Evolutionary conservation across 2,797 vertebrate species (phyloP).

Genomic region (Takifugu rubripes): DNA sequence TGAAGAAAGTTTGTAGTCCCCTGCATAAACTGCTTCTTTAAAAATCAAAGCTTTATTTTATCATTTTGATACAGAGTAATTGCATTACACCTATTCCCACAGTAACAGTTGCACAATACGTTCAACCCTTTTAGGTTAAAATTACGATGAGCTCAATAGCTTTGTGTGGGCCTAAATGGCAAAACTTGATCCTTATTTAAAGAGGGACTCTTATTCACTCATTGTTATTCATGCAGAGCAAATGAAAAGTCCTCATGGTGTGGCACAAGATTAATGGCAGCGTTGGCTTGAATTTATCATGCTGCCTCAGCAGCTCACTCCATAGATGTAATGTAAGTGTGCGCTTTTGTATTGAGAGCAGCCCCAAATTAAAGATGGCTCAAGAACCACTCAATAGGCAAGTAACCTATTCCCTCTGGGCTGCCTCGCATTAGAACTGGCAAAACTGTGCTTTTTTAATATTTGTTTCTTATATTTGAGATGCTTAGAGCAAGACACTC

Average conservation of each 20-base stretch:
- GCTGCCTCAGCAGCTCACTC: slow-evolving; percentile 17
- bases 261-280: slow-evolving; percentile 49
- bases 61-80: too few species aligned
- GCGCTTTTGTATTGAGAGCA: slow-evolving; percentile 27
- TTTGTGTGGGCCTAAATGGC: slow-evolving; percentile 6
- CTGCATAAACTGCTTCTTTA: too few species aligned
- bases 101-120: not conserved
- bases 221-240: slow-evolving; percentile 42
- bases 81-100: too few species aligned
- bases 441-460: slow-evolving; percentile 16
- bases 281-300: slow-evolving; percentile 44
- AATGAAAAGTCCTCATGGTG: slow-evolving; percentile 37
- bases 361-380: slow-evolving; percentile 40
- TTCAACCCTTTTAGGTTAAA: not conserved
- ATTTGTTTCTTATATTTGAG: slow-evolving; percentile 2
- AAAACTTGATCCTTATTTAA: slow-evolving; percentile 21
- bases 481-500: not conserved
- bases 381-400: slow-evolving; percentile 38
- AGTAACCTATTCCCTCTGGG: slow-evolving; percentile 44
- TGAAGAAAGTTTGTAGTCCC: too few species aligned
- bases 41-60: too few species aligned
- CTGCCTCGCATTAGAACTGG: slow-evolving; percentile 17
- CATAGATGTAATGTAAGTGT: not conserved
- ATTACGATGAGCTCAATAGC: slow-evolving; percentile 1
- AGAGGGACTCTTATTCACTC: not conserved